Conservation (phyloP, 2,113 vertebrate species). For the Rhadina sibilatrix region DNA sequence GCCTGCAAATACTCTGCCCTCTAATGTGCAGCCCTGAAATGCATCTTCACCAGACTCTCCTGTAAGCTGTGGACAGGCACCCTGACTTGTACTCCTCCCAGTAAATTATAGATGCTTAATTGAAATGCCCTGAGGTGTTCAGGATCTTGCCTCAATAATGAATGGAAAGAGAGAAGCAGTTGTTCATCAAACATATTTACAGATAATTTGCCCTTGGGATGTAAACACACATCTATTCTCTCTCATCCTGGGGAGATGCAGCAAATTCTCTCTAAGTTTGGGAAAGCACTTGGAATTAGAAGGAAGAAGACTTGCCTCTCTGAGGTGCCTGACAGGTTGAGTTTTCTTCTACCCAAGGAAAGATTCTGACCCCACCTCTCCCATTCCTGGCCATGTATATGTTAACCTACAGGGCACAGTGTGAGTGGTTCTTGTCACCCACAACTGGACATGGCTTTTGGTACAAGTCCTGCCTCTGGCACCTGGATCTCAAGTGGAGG, state of each 20-base stretch:
- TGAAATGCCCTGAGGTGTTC: neutral
- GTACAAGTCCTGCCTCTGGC: neutral
- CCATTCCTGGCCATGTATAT: neutral
- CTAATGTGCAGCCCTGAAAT: neutral
- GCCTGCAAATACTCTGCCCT: neutral
- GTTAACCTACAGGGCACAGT: neutral
- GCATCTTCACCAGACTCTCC: neutral
- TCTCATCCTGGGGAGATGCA: neutral
- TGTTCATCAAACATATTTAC: neutral
- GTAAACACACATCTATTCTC: too few species aligned
- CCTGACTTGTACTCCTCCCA: neutral
- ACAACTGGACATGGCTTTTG: accelerated
- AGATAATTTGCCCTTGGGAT: neutral
- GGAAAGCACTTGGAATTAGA: neutral
- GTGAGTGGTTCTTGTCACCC: neutral
- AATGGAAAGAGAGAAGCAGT: neutral
- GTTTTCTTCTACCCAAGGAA: neutral
- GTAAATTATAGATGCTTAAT: neutral
- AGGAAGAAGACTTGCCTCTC: neutral
- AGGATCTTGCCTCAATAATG: neutral
- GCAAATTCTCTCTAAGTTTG: neutral
- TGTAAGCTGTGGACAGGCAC: neutral
- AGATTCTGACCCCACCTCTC: neutral
- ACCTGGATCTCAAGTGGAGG: neutral
- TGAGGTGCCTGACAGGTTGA: neutral